Evolutionary conservation across 2,797 vertebrate species (phyloP).

Genomic region (Sebastiscus tertius): DNA sequence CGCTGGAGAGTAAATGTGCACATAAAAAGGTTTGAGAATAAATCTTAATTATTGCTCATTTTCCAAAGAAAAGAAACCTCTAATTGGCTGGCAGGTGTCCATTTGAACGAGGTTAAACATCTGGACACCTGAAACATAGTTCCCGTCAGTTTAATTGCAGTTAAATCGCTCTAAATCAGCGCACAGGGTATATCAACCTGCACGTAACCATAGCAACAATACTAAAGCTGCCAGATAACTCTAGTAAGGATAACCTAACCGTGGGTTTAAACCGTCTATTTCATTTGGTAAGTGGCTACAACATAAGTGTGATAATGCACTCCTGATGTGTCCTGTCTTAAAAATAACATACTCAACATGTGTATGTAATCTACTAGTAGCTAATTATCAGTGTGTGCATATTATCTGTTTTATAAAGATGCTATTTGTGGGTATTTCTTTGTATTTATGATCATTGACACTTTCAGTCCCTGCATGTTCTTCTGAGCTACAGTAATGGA

Average conservation of each 20-base stretch:
- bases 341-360: background rate
- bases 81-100: background rate
- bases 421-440: background rate
- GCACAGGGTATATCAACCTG: background rate
- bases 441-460: background rate
- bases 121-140: background rate
- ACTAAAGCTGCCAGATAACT: background rate
- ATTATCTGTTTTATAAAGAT: background rate
- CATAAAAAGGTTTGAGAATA: background rate
- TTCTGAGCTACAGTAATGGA: background rate
- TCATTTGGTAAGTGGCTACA: background rate
- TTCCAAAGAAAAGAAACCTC: background rate
- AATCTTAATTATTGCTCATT: constrained; percentile 5
- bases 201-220: background rate
- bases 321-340: background rate
- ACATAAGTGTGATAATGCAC: background rate
- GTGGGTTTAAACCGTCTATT: background rate
- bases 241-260: background rate
- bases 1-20: background rate
- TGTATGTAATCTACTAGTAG: background rate
- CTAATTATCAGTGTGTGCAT: background rate
- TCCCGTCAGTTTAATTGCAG: background rate
- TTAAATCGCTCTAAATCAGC: background rate
- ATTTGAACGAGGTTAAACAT: background rate
- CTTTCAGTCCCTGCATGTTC: background rate